Percentiles rank a stretch among this genome's conserved stretches.
Conservation (phyloP, 2,113 vertebrate species). For the Orthochromis malagaraziensis region DNA sequence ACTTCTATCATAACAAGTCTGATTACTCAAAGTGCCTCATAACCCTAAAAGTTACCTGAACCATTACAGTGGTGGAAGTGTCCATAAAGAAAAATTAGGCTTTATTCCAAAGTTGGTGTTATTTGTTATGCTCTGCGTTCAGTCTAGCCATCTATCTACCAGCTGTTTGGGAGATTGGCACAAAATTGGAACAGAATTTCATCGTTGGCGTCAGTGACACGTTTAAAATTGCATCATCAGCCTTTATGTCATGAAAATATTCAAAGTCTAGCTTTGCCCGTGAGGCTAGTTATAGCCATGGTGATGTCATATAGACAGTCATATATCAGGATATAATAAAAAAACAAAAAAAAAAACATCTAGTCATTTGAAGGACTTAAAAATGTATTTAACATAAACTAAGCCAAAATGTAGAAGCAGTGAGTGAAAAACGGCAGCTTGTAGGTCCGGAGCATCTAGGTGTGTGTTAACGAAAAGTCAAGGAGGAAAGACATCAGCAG, state of each 20-base stretch:
- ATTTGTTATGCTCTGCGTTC: background rate
- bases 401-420: background rate
- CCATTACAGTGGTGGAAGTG: background rate
- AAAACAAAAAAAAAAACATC: background rate
- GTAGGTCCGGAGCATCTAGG: background rate
- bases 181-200: background rate
- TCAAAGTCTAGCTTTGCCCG: background rate
- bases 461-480: background rate
- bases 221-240: background rate
- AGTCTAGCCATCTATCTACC: background rate
- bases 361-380: background rate
- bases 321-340: background rate
- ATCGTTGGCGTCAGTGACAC: background rate
- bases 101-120: background rate
- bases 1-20: background rate
- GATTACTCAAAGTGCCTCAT: background rate
- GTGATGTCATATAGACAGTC: background rate
- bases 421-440: background rate
- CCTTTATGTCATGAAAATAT: background rate
- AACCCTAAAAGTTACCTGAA: background rate
- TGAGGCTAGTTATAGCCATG: background rate
- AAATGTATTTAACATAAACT: background rate
- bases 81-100: background rate
- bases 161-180: background rate
- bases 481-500: background rate